These are phyloP conservation scores for Ichneumoninae sp. DNA, from an alignment of 2,888 invertebrate species.

Conservation along the genomic window DNA sequence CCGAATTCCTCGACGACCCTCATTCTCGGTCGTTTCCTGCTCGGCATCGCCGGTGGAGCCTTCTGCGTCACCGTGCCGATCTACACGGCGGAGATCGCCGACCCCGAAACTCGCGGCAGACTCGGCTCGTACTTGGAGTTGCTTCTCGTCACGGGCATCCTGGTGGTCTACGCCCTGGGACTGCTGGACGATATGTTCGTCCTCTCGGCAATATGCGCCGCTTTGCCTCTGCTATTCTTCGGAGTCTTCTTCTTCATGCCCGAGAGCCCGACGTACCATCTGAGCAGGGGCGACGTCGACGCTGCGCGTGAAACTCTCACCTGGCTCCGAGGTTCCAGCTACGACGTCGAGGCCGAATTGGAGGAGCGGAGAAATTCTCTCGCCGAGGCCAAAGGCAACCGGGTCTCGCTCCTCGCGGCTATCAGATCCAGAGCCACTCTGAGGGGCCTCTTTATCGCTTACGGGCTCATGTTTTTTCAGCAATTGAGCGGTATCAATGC, in stretches of 20 bases:
- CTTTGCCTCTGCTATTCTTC: conserved; percentile 89
- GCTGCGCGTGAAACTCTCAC: conserved; percentile 89
- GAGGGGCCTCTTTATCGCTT: conserved; percentile 90
- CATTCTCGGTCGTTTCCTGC: conserved; percentile 88
- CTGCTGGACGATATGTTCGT: conserved; percentile 84
- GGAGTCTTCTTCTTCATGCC: conserved; percentile 93
- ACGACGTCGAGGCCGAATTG: conserved; percentile 89
- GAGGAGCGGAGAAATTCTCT: conserved; percentile 86
- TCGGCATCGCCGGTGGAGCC: conserved; percentile 91
- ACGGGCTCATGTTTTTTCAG: conserved; percentile 95
- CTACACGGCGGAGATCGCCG: conserved; percentile 94
- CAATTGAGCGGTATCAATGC: conserved; percentile 94
- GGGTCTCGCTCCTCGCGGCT: conserved; percentile 86
- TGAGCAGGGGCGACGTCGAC: conserved; percentile 87
- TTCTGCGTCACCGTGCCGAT: conserved; percentile 94
- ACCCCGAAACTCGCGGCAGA: conserved; percentile 92
- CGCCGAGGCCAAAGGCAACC: conserved; percentile 85
- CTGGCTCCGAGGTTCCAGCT: conserved; percentile 90
- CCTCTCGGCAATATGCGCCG: conserved; percentile 89
- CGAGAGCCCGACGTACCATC: conserved; percentile 92
- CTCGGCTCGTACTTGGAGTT: conserved; percentile 95
- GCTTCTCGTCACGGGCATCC: conserved; percentile 93
- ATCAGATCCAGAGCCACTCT: conserved; percentile 87
- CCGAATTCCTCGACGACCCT: conserved; percentile 88
- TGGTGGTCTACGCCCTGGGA: conserved; percentile 91